Evolutionary conservation across 2,113 vertebrate genomes (phyloP).

Genomic region (Passer montanus): DNA sequence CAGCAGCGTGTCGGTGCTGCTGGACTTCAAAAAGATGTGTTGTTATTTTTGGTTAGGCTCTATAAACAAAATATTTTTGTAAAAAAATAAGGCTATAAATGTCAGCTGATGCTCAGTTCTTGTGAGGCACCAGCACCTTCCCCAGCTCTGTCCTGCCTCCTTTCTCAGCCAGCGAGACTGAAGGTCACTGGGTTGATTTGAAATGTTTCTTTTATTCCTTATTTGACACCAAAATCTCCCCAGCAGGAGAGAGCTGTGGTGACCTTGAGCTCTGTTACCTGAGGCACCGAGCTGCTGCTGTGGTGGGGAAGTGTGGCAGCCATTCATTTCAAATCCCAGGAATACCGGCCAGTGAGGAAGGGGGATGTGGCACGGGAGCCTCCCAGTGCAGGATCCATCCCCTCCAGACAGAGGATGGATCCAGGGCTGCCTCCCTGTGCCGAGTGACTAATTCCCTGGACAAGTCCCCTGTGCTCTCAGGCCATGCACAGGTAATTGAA

Average conservation of each 20-base stretch:
- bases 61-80: background rate
- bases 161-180: background rate
- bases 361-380: background rate
- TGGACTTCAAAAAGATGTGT: background rate
- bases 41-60: background rate
- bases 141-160: background rate
- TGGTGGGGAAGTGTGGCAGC: background rate
- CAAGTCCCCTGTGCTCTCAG: background rate
- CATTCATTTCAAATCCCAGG: background rate
- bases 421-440: background rate
- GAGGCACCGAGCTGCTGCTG: background rate
- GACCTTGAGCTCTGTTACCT: slow-evolving; percentile 2
- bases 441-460: background rate
- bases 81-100: background rate
- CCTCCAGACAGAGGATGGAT: accelerated
- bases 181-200: background rate
- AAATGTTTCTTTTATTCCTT: background rate
- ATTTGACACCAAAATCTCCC: background rate
- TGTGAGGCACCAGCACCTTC: accelerated
- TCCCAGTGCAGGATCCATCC: accelerated
- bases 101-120: background rate
- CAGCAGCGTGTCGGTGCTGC: accelerated
- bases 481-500: background rate
- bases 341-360: background rate
- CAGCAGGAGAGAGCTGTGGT: background rate